Conservation (phyloP, 2,797 vertebrate genomes). For the Pampus argenteus region DNA sequence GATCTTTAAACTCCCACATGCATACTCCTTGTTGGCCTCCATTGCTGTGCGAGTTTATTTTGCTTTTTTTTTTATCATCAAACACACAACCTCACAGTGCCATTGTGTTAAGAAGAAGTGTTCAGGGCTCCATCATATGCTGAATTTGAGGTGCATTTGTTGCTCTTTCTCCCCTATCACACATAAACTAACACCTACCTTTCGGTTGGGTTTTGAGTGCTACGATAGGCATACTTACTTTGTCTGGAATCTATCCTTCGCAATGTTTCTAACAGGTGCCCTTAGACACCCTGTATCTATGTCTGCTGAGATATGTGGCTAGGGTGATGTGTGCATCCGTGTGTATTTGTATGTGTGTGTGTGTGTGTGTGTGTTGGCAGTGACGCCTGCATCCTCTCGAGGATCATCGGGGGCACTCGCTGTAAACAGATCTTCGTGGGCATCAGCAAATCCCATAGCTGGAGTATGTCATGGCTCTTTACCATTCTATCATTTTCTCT, state of each 20-base stretch:
- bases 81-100: conserved; percentile 21
- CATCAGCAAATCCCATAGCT: conserved; percentile 73
- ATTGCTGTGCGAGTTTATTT: conserved; percentile 24
- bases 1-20: conserved; percentile 68
- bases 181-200: conserved; percentile 41
- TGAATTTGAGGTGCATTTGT: conserved; percentile 32
- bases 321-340: conserved; percentile 44
- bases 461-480: conserved; percentile 58
- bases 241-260: conserved; percentile 57
- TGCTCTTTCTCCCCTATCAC: conserved; percentile 33
- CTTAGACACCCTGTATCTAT: conserved; percentile 68
- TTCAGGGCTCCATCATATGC: conserved; percentile 18
- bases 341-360: conserved; percentile 40
- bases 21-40: conserved; percentile 39
- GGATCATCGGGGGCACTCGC: conserved; percentile 71
- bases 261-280: conserved; percentile 75
- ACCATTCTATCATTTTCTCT: conserved; percentile 64
- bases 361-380: conserved; percentile 54
- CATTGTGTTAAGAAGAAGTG: conserved; percentile 28
- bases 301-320: conserved; percentile 71
- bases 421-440: conserved; percentile 82
- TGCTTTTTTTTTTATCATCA: conserved; percentile 43
- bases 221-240: conserved; percentile 47
- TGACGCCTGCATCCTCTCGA: conserved; percentile 67
- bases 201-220: conserved; percentile 41